Evolutionary conservation across 64 coral and sea anemone species (phyloP), one percentile per base, ranked within the genome.

Genomic region (Stichodactyla helianthus): DNA sequence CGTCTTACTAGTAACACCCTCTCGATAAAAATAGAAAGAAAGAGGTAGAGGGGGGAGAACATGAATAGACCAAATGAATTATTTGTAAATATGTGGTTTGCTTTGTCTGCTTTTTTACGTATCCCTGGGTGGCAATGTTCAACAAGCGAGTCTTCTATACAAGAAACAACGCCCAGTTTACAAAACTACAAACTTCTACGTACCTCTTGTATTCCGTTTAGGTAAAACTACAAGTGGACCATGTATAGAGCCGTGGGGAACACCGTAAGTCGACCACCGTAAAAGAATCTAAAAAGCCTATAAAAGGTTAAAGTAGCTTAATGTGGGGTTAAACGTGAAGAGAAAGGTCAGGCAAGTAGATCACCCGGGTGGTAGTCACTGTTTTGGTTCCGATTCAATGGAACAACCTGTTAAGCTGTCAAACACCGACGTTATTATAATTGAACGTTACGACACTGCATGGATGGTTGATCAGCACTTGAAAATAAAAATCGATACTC

Each of bases 211-310:
- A 25, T 31, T 74, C 27, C 23, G 68, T 74, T 10, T 9, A 19
- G 22, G 68, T 74, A 74, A 74, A 74, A 23, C n/a, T 70, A 23
- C 65, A 70, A 74, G 68, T 74, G 68, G 68, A 74, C 68, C 68
- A 74, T 31, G 26, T 27, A 74, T 23, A 19, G 9, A 74, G 12
- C n/a, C 10, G 10, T 74, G 25, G 31, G 68, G 68, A 13, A 74
- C 68, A 74, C 68, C 68, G 27, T 8, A 58, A 74, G 63, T 26
- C 25, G 6, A 74, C 11, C n/a, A 74, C 7, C 68, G 25, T 74
- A 74, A 74, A 31, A 74, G 2, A 20, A 23, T 3, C 68, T 71
- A 58, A 4, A 58, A 15, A 15, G 55, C 9, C 68, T 31, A 20
- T 65, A 65, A 74, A 74, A 74, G 27, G 11, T 27, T 27, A 23